A percentile compares a stretch with the other conserved stretches of the same genome.
Conservation (phyloP, 2,113 vertebrate species). For the Heterotilapia buettikoferi region DNA sequence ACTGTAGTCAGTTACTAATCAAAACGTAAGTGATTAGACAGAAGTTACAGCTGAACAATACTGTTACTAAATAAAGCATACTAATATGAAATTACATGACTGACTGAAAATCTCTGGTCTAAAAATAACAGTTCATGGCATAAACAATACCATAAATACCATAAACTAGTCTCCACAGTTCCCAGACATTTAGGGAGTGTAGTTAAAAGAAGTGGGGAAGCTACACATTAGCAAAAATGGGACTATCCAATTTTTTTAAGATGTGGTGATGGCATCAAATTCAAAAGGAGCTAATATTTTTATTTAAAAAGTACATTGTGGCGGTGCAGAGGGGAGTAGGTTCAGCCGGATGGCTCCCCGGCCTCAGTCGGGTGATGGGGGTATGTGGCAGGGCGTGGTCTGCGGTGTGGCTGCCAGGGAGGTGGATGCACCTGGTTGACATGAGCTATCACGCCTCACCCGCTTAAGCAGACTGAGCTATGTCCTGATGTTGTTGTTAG, state of each 20-base stretch:
- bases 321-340: background rate
- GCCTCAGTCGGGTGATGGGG: background rate
- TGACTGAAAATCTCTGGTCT: background rate
- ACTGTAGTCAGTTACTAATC: background rate
- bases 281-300: background rate
- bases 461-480: background rate
- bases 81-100: background rate
- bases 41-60: background rate
- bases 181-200: background rate
- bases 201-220: background rate
- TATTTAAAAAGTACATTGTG: background rate
- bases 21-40: background rate
- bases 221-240: background rate
- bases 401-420: background rate
- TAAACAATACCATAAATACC: background rate
- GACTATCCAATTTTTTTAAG: background rate
- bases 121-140: background rate
- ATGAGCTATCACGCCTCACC: background rate
- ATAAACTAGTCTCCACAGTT: background rate
- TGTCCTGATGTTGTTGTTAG: background rate
- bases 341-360: fast-evolving
- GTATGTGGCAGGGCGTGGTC: background rate
- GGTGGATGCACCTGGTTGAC: fast-evolving
- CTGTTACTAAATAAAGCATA: background rate
- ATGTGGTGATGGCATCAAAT: background rate